Evolutionary conservation across 2,797 vertebrate species (phyloP).

Genomic region (Coranthus polyacanthus): DNA sequence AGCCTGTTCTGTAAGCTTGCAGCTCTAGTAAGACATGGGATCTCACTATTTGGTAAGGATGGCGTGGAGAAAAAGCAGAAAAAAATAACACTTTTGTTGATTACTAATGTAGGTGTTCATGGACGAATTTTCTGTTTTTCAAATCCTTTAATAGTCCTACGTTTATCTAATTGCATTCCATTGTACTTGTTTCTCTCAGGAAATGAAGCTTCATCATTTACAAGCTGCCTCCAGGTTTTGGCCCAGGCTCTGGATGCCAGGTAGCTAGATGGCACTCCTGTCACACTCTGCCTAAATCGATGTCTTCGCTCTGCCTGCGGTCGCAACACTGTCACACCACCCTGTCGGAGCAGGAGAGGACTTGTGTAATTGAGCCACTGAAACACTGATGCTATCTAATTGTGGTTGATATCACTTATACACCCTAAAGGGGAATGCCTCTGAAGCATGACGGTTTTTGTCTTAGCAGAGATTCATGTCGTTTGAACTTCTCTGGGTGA

Average conservation of each 20-base stretch:
- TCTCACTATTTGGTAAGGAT: constrained; percentile 81
- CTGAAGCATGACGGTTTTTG: constrained; percentile 46
- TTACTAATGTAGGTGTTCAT: too few relatives aligned
- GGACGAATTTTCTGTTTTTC: too few relatives aligned
- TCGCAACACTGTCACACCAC: constrained; percentile 55
- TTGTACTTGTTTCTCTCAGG: constrained; percentile 76
- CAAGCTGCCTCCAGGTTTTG: constrained; percentile 92
- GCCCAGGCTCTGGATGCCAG: constrained; percentile 94
- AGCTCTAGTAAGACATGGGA: constrained; percentile 77
- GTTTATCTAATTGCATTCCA: not conserved
- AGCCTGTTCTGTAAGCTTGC: constrained; percentile 86
- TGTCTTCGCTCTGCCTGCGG: constrained; percentile 42
- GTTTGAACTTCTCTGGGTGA: constrained; percentile 26
- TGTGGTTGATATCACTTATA: constrained; percentile 59
- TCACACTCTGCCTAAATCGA: constrained; percentile 43
- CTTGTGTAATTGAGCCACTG: constrained; percentile 64
- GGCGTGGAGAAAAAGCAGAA: constrained; percentile 11
- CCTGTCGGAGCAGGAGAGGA: constrained; percentile 59
- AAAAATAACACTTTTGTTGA: too few relatives aligned
- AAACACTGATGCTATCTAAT: constrained; percentile 65
- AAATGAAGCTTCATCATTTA: constrained; percentile 88
- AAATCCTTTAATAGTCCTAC: not conserved
- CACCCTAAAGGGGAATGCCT: constrained; percentile 45
- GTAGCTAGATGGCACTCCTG: constrained; percentile 82
- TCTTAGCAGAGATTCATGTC: constrained; percentile 41